Evolutionary conservation across 2,797 vertebrate genomes (phyloP).

Genomic region (Nyctibius grandis): DNA sequence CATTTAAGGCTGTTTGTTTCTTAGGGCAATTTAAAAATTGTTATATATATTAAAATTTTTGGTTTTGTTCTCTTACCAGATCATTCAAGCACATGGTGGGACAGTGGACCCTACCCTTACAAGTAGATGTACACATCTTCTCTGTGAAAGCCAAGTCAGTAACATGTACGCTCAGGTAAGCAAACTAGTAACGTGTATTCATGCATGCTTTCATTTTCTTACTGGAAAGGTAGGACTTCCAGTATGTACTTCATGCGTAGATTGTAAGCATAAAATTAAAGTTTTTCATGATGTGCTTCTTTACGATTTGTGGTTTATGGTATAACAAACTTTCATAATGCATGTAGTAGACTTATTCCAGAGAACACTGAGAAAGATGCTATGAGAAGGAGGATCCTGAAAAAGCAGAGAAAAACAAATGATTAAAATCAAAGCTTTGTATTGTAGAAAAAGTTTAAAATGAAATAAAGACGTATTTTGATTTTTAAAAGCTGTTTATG

Average conservation of each 20-base stretch:
- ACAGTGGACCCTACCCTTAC: conserved; percentile 87
- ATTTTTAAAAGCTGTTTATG: not conserved
- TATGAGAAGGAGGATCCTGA: not conserved
- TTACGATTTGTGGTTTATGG: not conserved
- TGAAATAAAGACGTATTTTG: not conserved
- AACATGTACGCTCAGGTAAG: conserved; percentile 94
- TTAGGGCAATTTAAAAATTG: not conserved
- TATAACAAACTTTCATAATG: not conserved
- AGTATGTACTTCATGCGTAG: not conserved
- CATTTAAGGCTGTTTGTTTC: not conserved
- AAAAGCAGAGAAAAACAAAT: not conserved
- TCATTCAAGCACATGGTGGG: conserved; percentile 93
- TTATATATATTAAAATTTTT: not conserved
- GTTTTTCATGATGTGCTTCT: not conserved
- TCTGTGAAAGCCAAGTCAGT: conserved; percentile 99
- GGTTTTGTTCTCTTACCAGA: conserved; percentile 71
- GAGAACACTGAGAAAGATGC: not conserved
- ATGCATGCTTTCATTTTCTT: not conserved
- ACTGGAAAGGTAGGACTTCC: not conserved
- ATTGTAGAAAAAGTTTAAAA: not conserved
- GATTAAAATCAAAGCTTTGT: fast-evolving
- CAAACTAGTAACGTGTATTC: not conserved
- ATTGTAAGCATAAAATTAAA: not conserved
- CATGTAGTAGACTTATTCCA: not conserved
- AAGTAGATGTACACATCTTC: conserved; percentile 90